A percentile compares a stretch with the other conserved stretches of the same genome.
Evolutionary conservation across 2,113 vertebrate genomes (phyloP).

Genomic region (Tautogolabrus adspersus): DNA sequence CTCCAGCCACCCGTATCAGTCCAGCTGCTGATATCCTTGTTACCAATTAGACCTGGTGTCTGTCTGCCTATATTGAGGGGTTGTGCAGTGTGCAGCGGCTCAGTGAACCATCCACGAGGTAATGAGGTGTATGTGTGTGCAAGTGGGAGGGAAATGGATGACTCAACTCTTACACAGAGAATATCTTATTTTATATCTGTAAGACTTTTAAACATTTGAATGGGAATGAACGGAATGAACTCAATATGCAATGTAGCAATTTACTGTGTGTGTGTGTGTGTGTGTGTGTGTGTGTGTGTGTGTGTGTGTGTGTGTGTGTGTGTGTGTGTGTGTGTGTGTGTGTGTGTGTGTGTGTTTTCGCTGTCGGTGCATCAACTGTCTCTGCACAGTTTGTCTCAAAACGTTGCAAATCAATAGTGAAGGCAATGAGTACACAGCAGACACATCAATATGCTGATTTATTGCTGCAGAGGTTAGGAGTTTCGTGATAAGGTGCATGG

Average conservation of each 20-base stretch:
- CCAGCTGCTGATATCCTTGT: slow-evolving; percentile 71
- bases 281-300: slow-evolving; percentile 2
- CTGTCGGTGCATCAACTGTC: slow-evolving; percentile 6
- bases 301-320: slow-evolving; percentile 10
- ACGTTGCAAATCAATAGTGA: slow-evolving; percentile 66
- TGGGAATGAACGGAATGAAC: too few relatives aligned
- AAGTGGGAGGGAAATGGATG: slow-evolving; percentile 28
- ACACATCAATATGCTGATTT: slow-evolving; percentile 61
- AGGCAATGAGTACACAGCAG: slow-evolving; percentile 63
- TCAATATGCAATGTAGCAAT: too few relatives aligned
- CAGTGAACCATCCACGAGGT: slow-evolving; percentile 57
- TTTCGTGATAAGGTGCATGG: slow-evolving; percentile 36
- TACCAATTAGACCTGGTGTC: slow-evolving; percentile 63
- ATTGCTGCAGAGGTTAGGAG: slow-evolving; percentile 57
- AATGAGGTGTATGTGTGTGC: slow-evolving; percentile 51
- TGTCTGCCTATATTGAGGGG: slow-evolving; percentile 33
- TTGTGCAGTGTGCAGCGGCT: slow-evolving; percentile 41
- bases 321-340: too few relatives aligned
- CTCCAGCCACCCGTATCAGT: slow-evolving; percentile 54
- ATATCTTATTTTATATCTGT: slow-evolving; percentile 5
- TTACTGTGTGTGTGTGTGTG: neutral
- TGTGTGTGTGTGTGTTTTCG: slow-evolving; percentile 6
- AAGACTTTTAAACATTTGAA: slow-evolving; percentile 2
- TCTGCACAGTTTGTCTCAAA: slow-evolving; percentile 54
- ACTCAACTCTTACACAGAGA: slow-evolving; percentile 6